Evolutionary conservation across 2,113 vertebrate genomes (phyloP).

Genomic region (Pantherophis guttatus): DNA sequence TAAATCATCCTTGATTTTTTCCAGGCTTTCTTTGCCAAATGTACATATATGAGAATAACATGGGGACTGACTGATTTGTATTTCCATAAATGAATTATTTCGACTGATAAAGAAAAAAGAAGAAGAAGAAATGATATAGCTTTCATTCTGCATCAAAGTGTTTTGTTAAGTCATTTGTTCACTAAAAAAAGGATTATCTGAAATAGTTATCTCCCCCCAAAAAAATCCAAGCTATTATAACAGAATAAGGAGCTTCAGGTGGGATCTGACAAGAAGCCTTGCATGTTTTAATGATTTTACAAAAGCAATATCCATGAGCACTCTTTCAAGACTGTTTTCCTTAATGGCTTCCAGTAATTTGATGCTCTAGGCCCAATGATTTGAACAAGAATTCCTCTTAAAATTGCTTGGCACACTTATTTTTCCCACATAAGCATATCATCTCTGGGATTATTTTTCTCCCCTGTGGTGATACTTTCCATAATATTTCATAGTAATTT

Average conservation of each 20-base stretch:
- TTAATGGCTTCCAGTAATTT: conserved; percentile 8
- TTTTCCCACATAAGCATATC: neutral
- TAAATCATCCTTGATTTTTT: neutral
- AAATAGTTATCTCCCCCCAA: neutral
- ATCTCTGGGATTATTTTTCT: neutral
- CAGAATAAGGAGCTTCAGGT: neutral
- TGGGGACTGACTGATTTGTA: neutral
- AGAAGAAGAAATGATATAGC: neutral
- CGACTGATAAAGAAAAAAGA: neutral
- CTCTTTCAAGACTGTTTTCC: neutral
- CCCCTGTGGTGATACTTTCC: conserved; percentile 19
- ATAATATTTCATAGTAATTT: conserved; percentile 5
- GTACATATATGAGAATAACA: neutral
- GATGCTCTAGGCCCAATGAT: neutral
- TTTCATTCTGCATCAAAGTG: neutral
- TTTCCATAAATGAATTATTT: neutral
- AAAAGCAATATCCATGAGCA: conserved; percentile 24
- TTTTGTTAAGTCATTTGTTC: neutral
- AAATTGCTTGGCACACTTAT: conserved; percentile 1
- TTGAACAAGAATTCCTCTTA: neutral
- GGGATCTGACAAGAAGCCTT: neutral
- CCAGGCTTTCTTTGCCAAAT: neutral
- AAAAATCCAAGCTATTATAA: neutral
- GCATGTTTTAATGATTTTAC: conserved; percentile 7
- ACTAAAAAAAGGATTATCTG: neutral